Base-by-base conservation (phyloP, 2,113 vertebrate species). In the Eudyptes chrysolophus region DNA sequence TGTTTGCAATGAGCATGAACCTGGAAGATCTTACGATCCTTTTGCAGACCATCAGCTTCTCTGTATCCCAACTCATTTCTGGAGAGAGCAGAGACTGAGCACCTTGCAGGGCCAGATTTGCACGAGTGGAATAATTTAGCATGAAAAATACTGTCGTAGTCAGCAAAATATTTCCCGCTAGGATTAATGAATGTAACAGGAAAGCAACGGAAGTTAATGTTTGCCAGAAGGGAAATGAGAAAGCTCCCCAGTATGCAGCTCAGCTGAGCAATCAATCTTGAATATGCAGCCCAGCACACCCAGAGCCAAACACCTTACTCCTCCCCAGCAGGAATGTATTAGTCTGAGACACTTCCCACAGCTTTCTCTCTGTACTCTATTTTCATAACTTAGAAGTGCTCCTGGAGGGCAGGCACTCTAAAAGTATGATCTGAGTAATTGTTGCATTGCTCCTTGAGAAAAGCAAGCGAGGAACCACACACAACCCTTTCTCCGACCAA, bases 211-310 rank as follows among this genome's bases (percentile, higher is more conserved):
- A 85, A 83, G 58, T 68, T 84, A 90, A 78, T 36, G 11, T 68
- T 94, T 90, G 79, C 74, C 44, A 40, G 81, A 70, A 94, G 89
- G 87, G 78, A 95, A 89, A 85, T 70, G 46, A 95, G 57, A 87
- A 79, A 65, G 5, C 40, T 92, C 42, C 44, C 27, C 44, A 49
- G 44, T 36, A 72, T 10, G 27, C 34, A 32, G 36, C 58, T 92
- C 84, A 94, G 0, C 46, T 49, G 77, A 77, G 34, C 58, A 89
- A 95, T 91, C 78, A 51, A 3, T 94, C 87, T 87, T 77, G 65
- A 79, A 54, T 64, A 49, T 10, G 32, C 40, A 94, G 60, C 30
- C 61, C 80, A 75, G 62, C 77, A 57, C 0, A 2, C 30, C 40
- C 81, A 69, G 51, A 89, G 52, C 40, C n/a, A 79, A 89, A 58